Conservation (phyloP, 23 tunicate genomes). For the Styela plicata region DNA sequence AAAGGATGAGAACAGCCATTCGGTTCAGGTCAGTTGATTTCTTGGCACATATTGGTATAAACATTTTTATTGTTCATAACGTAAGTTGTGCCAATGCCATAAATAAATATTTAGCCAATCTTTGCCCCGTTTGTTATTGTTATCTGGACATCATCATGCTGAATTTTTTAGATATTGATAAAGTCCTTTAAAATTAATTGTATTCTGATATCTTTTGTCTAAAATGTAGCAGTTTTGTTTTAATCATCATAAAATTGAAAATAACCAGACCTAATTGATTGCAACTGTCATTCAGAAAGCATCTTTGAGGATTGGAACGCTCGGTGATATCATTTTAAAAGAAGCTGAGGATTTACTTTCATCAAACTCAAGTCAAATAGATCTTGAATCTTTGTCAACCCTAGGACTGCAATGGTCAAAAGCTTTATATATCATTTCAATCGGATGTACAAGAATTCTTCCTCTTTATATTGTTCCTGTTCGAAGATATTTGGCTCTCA, state of each 20-base stretch:
- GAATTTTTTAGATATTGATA: too few relatives aligned
- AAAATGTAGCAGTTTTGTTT: too few relatives aligned
- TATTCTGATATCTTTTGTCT: too few relatives aligned
- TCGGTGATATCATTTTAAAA: conserved; percentile 13
- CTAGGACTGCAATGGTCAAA: conserved; percentile 26
- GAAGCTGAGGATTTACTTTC: conserved; percentile 2
- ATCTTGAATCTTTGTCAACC: neutral
- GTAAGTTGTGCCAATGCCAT: too few relatives aligned
- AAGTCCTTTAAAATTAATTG: too few relatives aligned
- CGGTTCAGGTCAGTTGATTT: neutral
- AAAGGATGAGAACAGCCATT: neutral
- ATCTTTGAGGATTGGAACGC: neutral
- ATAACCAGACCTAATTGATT: too few relatives aligned
- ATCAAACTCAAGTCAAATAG: neutral
- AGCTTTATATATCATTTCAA: conserved; percentile 1
- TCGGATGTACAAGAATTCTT: conserved; percentile 2
- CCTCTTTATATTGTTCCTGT: conserved; percentile 28
- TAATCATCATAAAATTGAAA: too few relatives aligned
- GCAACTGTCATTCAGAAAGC: neutral
- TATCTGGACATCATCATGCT: too few relatives aligned
- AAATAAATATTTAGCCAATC: too few relatives aligned
- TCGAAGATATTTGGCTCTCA: neutral
- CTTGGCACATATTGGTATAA: too few relatives aligned
- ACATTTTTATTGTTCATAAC: too few relatives aligned
- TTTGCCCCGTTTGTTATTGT: too few relatives aligned